Conservation (phyloP, 2,797 vertebrate species). For the Artibeus jamaicensis region DNA sequence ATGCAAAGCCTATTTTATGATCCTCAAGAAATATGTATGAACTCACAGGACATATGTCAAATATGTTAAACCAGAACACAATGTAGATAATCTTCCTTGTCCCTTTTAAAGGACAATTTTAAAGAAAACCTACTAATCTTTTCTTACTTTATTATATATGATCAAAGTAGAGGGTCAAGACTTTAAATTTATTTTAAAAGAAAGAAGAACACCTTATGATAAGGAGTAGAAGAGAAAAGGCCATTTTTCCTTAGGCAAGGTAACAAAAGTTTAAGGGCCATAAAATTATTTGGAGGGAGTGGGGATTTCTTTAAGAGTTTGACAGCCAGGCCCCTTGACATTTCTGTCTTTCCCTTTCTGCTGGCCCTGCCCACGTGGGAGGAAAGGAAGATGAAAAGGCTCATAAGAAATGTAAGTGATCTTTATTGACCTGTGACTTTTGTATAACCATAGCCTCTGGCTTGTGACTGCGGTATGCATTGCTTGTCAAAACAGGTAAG, state of each 20-base stretch:
- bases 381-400: slow-evolving; percentile 77
- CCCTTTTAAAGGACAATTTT: slow-evolving; percentile 73
- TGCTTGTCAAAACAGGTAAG: slow-evolving; percentile 83
- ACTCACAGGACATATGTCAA: slow-evolving; percentile 78
- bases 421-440: slow-evolving; percentile 83
- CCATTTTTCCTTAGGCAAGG: slow-evolving; percentile 80
- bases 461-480: slow-evolving; percentile 70
- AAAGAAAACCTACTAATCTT: slow-evolving; percentile 69
- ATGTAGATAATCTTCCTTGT: slow-evolving; percentile 74
- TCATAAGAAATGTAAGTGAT: slow-evolving; percentile 82
- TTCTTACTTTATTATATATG: slow-evolving; percentile 57
- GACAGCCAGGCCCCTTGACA: slow-evolving; percentile 76
- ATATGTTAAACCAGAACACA: slow-evolving; percentile 77
- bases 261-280: slow-evolving; percentile 70
- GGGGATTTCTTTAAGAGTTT: slow-evolving; percentile 67
- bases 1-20: slow-evolving; percentile 72
- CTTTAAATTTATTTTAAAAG: slow-evolving; percentile 78
- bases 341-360: slow-evolving; percentile 77
- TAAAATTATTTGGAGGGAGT: slow-evolving; percentile 55
- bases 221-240: slow-evolving; percentile 70
- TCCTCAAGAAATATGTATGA: slow-evolving; percentile 75
- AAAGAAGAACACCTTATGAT: slow-evolving; percentile 65
- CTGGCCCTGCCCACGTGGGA: slow-evolving; percentile 46
- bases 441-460: slow-evolving; percentile 80
- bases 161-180: slow-evolving; percentile 75